phyloP scores from a whole-genome alignment of 2,797 vertebrate species.

The Sebastes iracundus region DNA sequence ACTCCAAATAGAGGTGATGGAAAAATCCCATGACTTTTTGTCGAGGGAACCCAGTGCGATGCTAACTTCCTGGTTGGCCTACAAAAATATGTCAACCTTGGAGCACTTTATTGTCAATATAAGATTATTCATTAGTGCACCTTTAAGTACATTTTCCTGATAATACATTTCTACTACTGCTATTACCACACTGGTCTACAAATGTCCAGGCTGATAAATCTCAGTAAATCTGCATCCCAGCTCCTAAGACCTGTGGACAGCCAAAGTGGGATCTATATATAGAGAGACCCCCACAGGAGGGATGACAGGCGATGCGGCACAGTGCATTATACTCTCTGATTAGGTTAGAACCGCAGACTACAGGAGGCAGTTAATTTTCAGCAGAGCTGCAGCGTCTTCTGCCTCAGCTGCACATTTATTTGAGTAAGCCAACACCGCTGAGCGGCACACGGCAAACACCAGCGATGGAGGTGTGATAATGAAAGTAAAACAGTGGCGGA shows the following conservation, averaged over 20 bases:
- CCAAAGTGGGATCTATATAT: constrained; percentile 4
- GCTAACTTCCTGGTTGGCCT: too few species aligned
- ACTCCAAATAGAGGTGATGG: not conserved
- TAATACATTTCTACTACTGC: not conserved
- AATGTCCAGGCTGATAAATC: not conserved
- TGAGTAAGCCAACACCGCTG: constrained; percentile 62
- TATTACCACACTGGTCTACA: not conserved
- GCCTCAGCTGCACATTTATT: constrained; percentile 63
- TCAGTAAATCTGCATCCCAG: not conserved
- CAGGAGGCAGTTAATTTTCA: constrained; percentile 69
- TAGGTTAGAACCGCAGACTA: constrained; percentile 59
- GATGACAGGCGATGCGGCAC: constrained; percentile 17
- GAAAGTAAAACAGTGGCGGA: constrained; percentile 68
- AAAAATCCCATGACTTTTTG: too few species aligned
- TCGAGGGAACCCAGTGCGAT: too few species aligned
- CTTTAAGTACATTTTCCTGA: not conserved
- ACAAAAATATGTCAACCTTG: too few species aligned
- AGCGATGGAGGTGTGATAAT: constrained; percentile 56
- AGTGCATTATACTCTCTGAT: constrained; percentile 64
- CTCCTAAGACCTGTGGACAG: constrained; percentile 21
- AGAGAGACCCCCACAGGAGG: constrained; percentile 43
- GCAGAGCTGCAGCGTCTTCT: constrained; percentile 39
- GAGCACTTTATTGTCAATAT: not conserved
- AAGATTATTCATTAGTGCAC: not conserved
- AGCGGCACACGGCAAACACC: constrained; percentile 63